Base-by-base conservation (phyloP, 2,113 vertebrate genomes). In the Scophthalmus maximus region DNA sequence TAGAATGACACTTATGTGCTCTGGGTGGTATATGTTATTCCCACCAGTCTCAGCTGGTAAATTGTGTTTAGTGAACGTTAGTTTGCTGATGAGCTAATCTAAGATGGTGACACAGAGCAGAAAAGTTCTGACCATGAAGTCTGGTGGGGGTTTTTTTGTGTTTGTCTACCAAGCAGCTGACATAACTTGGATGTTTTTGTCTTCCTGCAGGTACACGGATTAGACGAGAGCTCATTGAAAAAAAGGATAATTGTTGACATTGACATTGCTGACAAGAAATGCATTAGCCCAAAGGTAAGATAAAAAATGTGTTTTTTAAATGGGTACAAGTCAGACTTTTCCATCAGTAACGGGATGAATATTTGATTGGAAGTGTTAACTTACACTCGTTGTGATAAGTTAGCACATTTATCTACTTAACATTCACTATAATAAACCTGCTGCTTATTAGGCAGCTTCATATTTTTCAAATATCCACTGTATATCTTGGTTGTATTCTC, bases 191-290 rank as follows among this genome's bases (percentile, higher is more conserved):
- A 12, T 14, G 12, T 6, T 25, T 68, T 20, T 36, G 5, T 2
- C 15, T 18, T 5, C 20, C 57, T 87, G 47, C 68, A 99, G 98
- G 95, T 98, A 15, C 98, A 99, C 68, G 94, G 94, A 61, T n/a
- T n/a, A n/a, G n/a, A n/a, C n/a, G n/a, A n/a, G n/a, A n/a, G n/a
- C n/a, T n/a, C n/a, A 86, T 98, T 6, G 42, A 78, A 94, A 95
- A 3, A 79, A 1, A 89, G 93, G 63, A 93, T 96, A 61, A 87
- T 95, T 26, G 57, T 96, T 71, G 72, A 96, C 74, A 96, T 99
- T 87, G 96, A 99, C 90, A 98, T 99, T 76, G 97, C 94, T 78
- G 96, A 99, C 76, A 93, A 89, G 62, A 94, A 57, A 67, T 88
- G 90, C 78, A 92, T 96, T 6, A 91, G 87, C 46, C 11, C 90